Evolutionary conservation across 2,113 vertebrate species (phyloP).

Genomic region (Numenius arquata): DNA sequence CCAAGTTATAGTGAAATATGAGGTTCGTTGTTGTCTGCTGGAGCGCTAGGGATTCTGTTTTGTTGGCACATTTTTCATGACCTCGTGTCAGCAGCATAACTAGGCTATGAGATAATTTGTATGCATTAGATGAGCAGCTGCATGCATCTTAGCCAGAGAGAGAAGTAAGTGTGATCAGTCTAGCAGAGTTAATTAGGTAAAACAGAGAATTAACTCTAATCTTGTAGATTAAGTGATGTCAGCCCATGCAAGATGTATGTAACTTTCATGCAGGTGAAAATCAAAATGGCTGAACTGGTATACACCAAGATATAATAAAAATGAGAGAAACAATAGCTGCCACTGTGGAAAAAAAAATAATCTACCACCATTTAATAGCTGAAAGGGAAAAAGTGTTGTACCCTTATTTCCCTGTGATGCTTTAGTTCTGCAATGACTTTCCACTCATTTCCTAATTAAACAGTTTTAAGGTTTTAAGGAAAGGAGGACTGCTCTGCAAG

Average conservation of each 20-base stretch:
- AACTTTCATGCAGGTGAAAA: not conserved
- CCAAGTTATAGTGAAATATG: conserved; percentile 63
- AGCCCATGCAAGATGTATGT: not conserved
- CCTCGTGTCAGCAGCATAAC: conserved; percentile 38
- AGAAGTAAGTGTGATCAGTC: conserved; percentile 19
- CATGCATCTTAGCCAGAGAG: not conserved
- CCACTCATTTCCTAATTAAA: not conserved
- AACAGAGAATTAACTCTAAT: conserved; percentile 24
- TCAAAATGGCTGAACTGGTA: not conserved
- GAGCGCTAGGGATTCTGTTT: conserved; percentile 17
- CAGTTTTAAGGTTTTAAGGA: not conserved
- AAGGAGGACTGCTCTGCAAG: not conserved
- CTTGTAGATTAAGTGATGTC: not conserved
- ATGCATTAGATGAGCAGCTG: conserved; percentile 45
- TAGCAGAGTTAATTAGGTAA: conserved; percentile 30
- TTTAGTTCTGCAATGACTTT: not conserved
- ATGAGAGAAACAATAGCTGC: not conserved
- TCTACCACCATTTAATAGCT: not conserved
- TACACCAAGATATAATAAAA: not conserved
- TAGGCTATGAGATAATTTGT: conserved; percentile 68
- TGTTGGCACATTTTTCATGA: conserved; percentile 58
- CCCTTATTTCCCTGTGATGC: not conserved
- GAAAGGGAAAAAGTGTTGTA: not conserved
- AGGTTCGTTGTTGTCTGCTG: conserved; percentile 56
- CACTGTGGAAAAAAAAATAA: not conserved